Base-by-base conservation (phyloP, 1,140 invertebrate genomes). In the Panagrolaimus sp. region DNA sequence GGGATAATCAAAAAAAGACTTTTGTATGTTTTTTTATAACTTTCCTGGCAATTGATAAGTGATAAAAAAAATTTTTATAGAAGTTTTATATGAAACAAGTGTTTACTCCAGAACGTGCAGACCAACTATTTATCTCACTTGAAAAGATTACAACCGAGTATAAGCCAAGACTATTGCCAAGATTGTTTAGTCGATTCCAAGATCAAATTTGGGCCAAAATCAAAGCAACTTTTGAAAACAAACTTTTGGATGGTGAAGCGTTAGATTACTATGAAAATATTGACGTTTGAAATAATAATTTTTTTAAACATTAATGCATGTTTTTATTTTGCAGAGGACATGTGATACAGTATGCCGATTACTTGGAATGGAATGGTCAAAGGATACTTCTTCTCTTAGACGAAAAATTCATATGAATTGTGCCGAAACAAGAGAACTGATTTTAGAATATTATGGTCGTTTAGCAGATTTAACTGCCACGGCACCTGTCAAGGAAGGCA, bases 141-240 rank as follows among this genome's bases (percentile, higher is more conserved):
- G 72, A 73, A 62, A 73, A 71, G 11, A 71, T n/a, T 74, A 73
- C 72, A 47, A 42, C 16, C 20, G 69, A 16, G 23, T 76, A 14
- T 16, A 71, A 44, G 11, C 8, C 2, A 42, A 27, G 63, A 42
- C 31, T 76, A 1, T 42, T 72, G 23, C 74, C 74, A 5, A 43
- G 72, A 14, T 31, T 74, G 25, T 74, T 57, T 27, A n/a, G n/a
- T 5, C 51, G 27, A 75, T 67, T 23, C 23, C 25, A 44, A 46
- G 13, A 74, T 70, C 11, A 27, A 23, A 23, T 74, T 31, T 76
- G 74, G 72, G 25, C 8, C 13, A 44, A 73, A 13, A 63, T 74
- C 23, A 57, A 45, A 13, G 16, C n/a, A n/a, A 72, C 63, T 20
- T 61, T 74, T 16, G 20, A 64, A 7, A 23, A 65, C 5, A 61